Conservation (phyloP, 2,888 invertebrate species). For the Gerris lacustris region DNA sequence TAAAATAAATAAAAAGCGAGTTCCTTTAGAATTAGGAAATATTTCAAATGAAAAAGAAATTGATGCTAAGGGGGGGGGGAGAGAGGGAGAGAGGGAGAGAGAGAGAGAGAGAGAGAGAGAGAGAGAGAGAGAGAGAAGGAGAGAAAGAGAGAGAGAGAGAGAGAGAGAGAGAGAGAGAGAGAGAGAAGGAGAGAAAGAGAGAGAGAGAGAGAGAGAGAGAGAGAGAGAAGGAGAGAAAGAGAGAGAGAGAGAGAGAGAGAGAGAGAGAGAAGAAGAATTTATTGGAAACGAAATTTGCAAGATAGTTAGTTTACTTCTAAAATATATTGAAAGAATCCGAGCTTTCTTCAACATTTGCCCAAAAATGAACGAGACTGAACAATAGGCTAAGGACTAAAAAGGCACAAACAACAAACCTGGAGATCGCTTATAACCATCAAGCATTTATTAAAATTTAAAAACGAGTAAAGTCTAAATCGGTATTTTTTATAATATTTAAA, state of each 20-base stretch:
- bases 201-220: slow-evolving; percentile 10
- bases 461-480: too few species aligned
- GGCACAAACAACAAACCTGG: too few species aligned
- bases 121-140: slow-evolving; percentile 2
- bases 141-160: slow-evolving; percentile 4
- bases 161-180: slow-evolving; percentile 9
- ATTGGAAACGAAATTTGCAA: background rate
- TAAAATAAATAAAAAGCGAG: too few species aligned
- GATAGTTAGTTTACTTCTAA: background rate
- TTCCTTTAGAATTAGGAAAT: too few species aligned
- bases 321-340: too few species aligned
- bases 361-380: too few species aligned
- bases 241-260: slow-evolving; percentile 1
- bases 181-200: background rate
- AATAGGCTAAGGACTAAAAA: too few species aligned
- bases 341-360: too few species aligned
- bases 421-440: too few species aligned
- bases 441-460: too few species aligned
- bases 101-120: slow-evolving; percentile 9
- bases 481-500: too few species aligned
- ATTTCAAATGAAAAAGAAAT: slow-evolving; percentile 11
- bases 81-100: background rate
- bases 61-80: slow-evolving; percentile 10
- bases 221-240: background rate
- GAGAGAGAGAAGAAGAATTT: slow-evolving; percentile 5